Base-by-base conservation (phyloP, 2,888 invertebrate species). In the Nemoura dubitans region DNA sequence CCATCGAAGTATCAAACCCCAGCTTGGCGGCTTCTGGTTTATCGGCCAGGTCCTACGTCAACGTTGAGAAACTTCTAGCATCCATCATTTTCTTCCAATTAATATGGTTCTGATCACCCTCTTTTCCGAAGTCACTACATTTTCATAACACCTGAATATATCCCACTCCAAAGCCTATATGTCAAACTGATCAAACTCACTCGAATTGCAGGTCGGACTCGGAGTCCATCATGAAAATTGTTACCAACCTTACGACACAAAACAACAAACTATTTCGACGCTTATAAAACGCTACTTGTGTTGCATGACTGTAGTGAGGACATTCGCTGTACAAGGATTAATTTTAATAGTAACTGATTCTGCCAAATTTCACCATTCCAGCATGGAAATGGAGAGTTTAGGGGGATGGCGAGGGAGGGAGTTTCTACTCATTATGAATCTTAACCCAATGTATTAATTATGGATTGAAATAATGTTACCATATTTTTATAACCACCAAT, bases 1-100 rank as follows among this genome's bases (percentile, higher is more conserved):
- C 91, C 92, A 92, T 92, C 36, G 36, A 36, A 36, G 36, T 21
- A 59, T 59, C 59, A 59, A 59, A 10, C 14, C 16, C 59, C 21
- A 59, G 59, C 59, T 59, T 90, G 43, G 36, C 81, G 26, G 28
- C 59, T 59, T 21, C 59, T 59, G 59, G 59, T 59, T 59, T 59
- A 59, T 59, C 59, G 21, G 59, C 36, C 36, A 36, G 30, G 28
- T 80, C 25, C 27, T 26, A 78, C 78, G 2, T 78, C 25, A n/a
- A n/a, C 29, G 81, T n/a, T 80, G 59, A 59, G 59, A 21, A 21
- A 28, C 14, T 1, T 80, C 30, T 80, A 16, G n/a, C 81, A 80
- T 28, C 28, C 81, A 80, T 29, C 1, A 59, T 59, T 21, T 59
- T 59, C 21, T 21, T 59, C 36, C 36, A 36, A 6, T 3, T 1